Evolutionary conservation across 2,113 vertebrate genomes (phyloP), one percentile per base, ranked within the genome.

Genomic region (Rhinolophus sinicus): DNA sequence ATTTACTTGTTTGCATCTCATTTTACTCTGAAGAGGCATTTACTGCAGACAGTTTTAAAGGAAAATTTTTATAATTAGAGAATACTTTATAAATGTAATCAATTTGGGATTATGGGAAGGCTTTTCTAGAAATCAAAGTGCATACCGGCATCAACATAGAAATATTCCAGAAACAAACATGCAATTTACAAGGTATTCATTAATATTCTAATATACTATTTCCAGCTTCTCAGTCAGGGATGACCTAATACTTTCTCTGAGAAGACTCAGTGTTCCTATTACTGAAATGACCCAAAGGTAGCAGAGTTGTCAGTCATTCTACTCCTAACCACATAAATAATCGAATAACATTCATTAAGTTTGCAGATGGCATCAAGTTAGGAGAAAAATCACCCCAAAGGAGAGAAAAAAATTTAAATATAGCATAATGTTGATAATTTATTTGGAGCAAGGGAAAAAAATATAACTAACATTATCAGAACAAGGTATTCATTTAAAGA

Each of bases 11-110:
- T 28, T 75, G 88, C 35, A 91, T 78, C 95, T 97, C 93, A 93
- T 96, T 97, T 96, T 83, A 67, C 80, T 91, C 90, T 77, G 81
- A 95, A 96, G 93, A 97, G 81, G 64, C 72, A 95, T 95, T 97
- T 93, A 88, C 77, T 86, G 93, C 77, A 84, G 69, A 84, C 33
- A 78, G 60, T 77, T 96, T 97, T 69, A 92, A 93, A 96, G 60
- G 81, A 77, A 95, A 96, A 67, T 60, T 93, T 96, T 97, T 91
- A 67, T 93, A 96, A 97, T 96, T 97, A 96, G 58, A 78, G 67
- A 80, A 90, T 90, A 56, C 54, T 92, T 93, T 87, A 86, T 91
- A 96, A 70, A 3, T 91, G n/a, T 94, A 95, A 98, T 97, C 94
- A 88, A 94, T 96, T 96, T 77, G 82, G 88, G 44, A 73, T 85